phyloP scores from a whole-genome alignment of 2,888 invertebrate genomes.

The Schrankia costaestrigalis region DNA sequence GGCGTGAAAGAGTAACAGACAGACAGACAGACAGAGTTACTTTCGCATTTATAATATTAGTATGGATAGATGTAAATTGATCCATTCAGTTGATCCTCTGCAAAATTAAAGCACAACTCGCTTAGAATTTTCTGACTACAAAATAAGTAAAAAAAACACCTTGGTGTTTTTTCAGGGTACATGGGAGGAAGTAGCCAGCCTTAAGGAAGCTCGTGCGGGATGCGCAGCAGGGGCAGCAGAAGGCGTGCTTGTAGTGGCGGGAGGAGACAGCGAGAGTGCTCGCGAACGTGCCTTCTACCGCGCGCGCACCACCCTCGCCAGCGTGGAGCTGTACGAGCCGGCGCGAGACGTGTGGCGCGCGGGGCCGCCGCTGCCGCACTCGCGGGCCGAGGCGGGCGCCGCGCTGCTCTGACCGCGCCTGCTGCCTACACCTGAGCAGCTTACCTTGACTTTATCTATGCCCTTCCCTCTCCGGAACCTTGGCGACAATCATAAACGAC shows the following conservation, averaged over 20 bases:
- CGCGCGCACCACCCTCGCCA: slow-evolving; percentile 90
- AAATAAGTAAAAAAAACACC: not conserved
- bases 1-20: no score
- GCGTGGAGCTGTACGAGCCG: slow-evolving; percentile 93
- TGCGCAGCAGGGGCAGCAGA: slow-evolving; percentile 93
- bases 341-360: slow-evolving; percentile 87
- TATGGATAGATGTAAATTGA: no score
- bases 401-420: slow-evolving; percentile 89
- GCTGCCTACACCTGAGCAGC: no score
- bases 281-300: slow-evolving; percentile 87
- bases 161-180: slow-evolving; percentile 79
- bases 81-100: no score
- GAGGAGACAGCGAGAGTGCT: slow-evolving; percentile 91
- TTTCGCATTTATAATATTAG: no score
- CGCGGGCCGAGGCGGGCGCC: slow-evolving; percentile 93
- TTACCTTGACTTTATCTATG: no score
- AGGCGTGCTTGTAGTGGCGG: slow-evolving; percentile 90
- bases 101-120: no score
- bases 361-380: slow-evolving; percentile 89
- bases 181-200: slow-evolving; percentile 88
- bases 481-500: no score
- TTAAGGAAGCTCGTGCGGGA: slow-evolving; percentile 88
- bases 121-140: no score
- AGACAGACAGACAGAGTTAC: no score
- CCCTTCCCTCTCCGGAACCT: no score